A percentile compares a stretch with the other conserved stretches of the same genome.
phyloP scores from a whole-genome alignment of 2,113 vertebrate species.

The Helogale parvula region DNA sequence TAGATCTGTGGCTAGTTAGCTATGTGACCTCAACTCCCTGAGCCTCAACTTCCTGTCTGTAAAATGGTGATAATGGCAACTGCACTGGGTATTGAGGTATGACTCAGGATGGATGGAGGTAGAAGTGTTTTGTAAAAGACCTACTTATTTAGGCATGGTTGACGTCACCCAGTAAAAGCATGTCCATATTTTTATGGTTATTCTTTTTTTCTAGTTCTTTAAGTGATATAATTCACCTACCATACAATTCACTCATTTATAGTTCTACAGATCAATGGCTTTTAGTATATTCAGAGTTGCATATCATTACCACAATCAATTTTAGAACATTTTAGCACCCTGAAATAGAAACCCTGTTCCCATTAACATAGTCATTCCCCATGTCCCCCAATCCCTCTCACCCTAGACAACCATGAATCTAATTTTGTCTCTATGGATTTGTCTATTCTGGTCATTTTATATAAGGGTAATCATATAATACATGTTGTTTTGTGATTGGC shows the following conservation, averaged over 20 bases:
- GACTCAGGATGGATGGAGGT: background rate
- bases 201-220: background rate
- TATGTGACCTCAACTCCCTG: background rate
- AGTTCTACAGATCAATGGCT: background rate
- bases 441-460: background rate
- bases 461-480: background rate
- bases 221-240: background rate
- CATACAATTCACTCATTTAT: background rate
- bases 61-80: background rate
- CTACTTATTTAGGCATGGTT: background rate
- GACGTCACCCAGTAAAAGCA: background rate
- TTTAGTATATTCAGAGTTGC: background rate
- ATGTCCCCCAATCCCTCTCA: background rate
- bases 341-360: background rate
- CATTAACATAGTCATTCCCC: background rate
- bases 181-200: background rate
- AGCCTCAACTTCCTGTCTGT: background rate
- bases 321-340: constrained; percentile 2
- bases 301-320: background rate
- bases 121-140: background rate
- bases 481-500: background rate
- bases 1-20: background rate
- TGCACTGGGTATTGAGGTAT: background rate
- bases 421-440: background rate
- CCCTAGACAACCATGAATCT: background rate